phyloP scores from a whole-genome alignment of 2,888 invertebrate species.

The Dyspetes luteomarginatus region DNA sequence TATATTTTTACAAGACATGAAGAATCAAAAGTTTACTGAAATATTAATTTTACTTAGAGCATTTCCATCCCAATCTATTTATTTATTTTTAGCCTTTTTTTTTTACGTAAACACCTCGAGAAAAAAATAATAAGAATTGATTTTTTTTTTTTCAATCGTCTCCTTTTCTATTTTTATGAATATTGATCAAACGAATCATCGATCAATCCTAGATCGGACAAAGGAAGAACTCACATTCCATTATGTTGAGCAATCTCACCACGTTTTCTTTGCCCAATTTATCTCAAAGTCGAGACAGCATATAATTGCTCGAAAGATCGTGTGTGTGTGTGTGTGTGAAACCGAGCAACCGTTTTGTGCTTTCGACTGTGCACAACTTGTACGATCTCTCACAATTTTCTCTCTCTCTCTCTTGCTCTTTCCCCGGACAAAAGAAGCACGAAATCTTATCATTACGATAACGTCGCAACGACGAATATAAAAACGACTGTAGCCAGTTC shows the following conservation, averaged over 20 bases:
- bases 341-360: constrained; percentile 15
- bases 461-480: constrained; percentile 53
- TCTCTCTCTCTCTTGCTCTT: constrained; percentile 10
- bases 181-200: no score
- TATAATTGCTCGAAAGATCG: neutral
- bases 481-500: constrained; percentile 44
- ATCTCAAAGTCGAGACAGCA: neutral
- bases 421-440: constrained; percentile 40
- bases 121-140: neutral
- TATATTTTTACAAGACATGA: neutral
- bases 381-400: neutral
- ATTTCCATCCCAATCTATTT: neutral
- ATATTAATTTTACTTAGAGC: neutral
- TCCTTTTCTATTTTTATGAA: neutral
- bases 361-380: neutral
- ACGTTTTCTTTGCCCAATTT: neutral
- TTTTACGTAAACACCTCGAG: neutral
- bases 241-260: no score
- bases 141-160: neutral
- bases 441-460: constrained; percentile 65
- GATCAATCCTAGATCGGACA: no score
- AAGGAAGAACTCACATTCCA: no score
- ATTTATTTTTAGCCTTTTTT: neutral
- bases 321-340: neutral
- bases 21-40: neutral